phyloP scores from a whole-genome alignment of 2,797 vertebrate genomes.

The Thamnophis elegans region DNA sequence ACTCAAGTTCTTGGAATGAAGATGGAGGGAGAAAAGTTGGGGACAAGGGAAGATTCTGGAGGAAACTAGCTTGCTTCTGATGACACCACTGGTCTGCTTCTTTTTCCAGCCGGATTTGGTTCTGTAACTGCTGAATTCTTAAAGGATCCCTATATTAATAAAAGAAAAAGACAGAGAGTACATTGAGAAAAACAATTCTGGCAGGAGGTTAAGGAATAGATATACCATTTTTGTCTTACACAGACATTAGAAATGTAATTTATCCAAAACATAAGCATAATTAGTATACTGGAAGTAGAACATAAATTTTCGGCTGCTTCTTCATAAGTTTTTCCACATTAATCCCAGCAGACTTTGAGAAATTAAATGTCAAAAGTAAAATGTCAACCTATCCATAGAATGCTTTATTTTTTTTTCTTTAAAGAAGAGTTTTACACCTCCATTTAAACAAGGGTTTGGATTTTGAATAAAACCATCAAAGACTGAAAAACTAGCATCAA shows the following conservation, averaged over 20 bases:
- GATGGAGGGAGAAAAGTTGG: slow-evolving; percentile 92
- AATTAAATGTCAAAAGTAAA: background rate
- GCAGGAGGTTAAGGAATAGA: background rate
- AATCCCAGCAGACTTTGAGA: background rate
- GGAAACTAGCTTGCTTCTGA: slow-evolving; percentile 66
- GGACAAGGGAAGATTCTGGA: slow-evolving; percentile 72
- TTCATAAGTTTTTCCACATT: background rate
- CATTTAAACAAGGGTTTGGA: background rate
- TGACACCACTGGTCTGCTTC: slow-evolving; percentile 77
- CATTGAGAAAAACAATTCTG: slow-evolving; percentile 39
- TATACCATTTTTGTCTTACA: background rate
- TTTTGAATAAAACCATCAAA: background rate
- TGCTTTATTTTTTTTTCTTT: background rate
- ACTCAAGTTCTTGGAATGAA: slow-evolving; percentile 89
- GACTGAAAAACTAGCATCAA: background rate
- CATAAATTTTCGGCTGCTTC: background rate
- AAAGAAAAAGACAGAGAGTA: slow-evolving; percentile 45
- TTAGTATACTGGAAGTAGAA: background rate
- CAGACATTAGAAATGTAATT: slow-evolving; percentile 12
- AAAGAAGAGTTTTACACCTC: background rate
- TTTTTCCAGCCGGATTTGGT: slow-evolving; percentile 90
- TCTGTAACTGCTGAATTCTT: slow-evolving; percentile 91
- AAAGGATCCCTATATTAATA: slow-evolving; percentile 80
- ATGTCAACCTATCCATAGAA: background rate
- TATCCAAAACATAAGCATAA: background rate